Evolutionary conservation across 2,888 invertebrate genomes (phyloP).

Genomic region (Hetaerina titia): DNA sequence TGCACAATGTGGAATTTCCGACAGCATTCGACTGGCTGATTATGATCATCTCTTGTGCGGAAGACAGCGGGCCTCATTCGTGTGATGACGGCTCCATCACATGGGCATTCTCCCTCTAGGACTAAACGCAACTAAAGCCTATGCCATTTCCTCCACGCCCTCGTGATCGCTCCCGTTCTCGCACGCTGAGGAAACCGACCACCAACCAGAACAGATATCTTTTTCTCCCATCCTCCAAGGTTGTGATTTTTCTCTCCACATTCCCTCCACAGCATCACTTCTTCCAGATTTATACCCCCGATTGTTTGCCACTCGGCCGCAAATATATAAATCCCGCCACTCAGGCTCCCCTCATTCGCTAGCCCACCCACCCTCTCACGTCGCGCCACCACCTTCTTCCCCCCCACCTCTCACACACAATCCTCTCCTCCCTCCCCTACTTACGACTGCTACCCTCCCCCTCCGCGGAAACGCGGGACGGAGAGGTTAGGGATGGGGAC

Average conservation of each 20-base stretch:
- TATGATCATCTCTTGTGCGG: no score
- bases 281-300: constrained; percentile 20
- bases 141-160: not conserved
- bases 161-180: not conserved
- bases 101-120: no score
- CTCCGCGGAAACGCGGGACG: not conserved
- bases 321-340: constrained; percentile 8
- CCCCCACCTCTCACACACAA: not conserved
- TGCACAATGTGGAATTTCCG: no score
- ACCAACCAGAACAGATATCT: not conserved
- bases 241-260: not conserved
- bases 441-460: not conserved
- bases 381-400: not conserved
- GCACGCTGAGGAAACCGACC: not conserved
- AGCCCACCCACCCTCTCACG: not conserved
- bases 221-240: not conserved
- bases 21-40: no score
- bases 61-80: no score
- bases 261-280: not conserved
- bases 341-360: not conserved
- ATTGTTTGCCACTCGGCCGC: constrained; percentile 1
- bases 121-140: not conserved
- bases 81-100: no score
- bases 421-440: not conserved
- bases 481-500: not conserved